Evolutionary conservation across 2,113 vertebrate genomes (phyloP), one percentile per base, ranked within the genome.

Genomic region (Barbus barbus): DNA sequence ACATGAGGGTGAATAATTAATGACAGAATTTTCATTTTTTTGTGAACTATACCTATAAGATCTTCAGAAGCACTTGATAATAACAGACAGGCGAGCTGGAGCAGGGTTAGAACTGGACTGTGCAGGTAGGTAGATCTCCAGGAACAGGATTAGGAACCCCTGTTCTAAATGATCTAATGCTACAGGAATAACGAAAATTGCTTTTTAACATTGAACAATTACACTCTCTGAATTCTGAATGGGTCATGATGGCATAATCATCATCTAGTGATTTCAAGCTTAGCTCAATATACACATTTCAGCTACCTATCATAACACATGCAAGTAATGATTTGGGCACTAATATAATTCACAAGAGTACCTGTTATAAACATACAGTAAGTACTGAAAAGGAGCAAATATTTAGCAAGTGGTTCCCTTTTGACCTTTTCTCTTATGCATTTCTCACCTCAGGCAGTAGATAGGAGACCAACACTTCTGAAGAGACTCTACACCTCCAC

Each of bases 401-500:
- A 16, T 74, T 28, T 74, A 75, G 28, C 28, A 77, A 58, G 0
- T 36, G 22, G 8, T 31, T 58, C 28, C 11, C 31, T n/a, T 77
- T 58, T 33, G 31, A 76, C 12, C 22, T 81, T 76, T 31, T 46
- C 53, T 26, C 41, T 22, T 28, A 80, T 41, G 58, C 22, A 86
- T 77, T 22, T 81, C 31, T 85, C 58, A 18, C n/a, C 76, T 75
- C 69, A n/a, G 12, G 41, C 14, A 22, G 24, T 18, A 31, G n/a
- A 12, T 18, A 24, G 12, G 58, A 33, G 4, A 56, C 44, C 58
- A 20, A 36, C 22, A 74, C 31, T 71, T 71, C 9, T 71, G 63
- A 51, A 51, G 48, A 79, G 46, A 72, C 67, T 81, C n/a, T 36
- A 72, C 60, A 38, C 78, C 63, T 31, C 24, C n/a, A 24, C 48